Evolutionary conservation across 2,888 invertebrate genomes (phyloP), one percentile per base, ranked within the genome.

Genomic region (Petrophora chlorosata): DNA sequence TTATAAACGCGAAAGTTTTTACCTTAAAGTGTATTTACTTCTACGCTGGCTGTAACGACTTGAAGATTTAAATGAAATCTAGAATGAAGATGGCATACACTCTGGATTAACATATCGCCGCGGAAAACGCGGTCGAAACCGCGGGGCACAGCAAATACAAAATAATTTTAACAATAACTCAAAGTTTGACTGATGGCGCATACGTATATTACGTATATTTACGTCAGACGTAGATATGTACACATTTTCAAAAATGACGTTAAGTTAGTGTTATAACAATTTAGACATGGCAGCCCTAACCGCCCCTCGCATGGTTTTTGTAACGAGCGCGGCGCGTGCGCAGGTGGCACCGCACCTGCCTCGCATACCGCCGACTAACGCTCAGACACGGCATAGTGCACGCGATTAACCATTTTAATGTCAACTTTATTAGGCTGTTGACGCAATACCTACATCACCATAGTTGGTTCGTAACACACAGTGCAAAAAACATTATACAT

Each of bases 331-430:
- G 78, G 77, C 85, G 79, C 87, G 84, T 80, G 86, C 88, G 89
- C 89, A 90, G 89, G 89, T 90, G 89, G 65, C 76, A 54, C 78
- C 65, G 84, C 92, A 84, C 89, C 92, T 84, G 92, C 91, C 73
- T 82, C 65, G 79, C 84, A 87, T 60, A 83, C 66, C 64, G 65
- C 65, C 65, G 54, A 70, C 71, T 58, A 74, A 70, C 71, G 57
- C 62, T 68, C 79, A 84, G 79, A 79, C 75, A 69, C 67, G 75
- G 77, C 82, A 82, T 77, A 80, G 73, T 71, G 72, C 76, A 79
- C 79, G 65, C 59, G 60, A 73, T 76, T 76, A 67, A 59, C 63
- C 52, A 66, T 65, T 67, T 59, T 59, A 36, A 40, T 48, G 42
- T 23, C 50, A 26, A 52, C 57, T 54, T 39, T 48, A 49, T 54